Percentiles rank a stretch among this genome's conserved stretches.
Conservation (phyloP, 2,113 vertebrate species). For the Rhinoderma darwinii region DNA sequence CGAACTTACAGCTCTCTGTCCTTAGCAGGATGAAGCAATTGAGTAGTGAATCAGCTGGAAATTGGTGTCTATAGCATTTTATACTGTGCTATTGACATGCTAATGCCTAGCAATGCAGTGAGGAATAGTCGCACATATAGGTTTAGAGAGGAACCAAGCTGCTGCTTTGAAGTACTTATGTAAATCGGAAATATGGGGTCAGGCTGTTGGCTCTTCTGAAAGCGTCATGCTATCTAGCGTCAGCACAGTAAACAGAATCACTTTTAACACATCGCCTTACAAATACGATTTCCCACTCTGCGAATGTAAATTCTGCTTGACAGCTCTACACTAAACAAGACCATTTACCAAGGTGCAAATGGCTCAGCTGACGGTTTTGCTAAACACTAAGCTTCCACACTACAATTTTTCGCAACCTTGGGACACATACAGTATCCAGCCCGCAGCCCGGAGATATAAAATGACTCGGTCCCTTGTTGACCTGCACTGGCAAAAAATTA, state of each 20-base stretch:
- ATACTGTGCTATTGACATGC: background rate
- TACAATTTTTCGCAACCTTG: background rate
- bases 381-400: slow-evolving; percentile 20
- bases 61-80: background rate
- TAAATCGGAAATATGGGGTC: slow-evolving; percentile 63
- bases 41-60: background rate
- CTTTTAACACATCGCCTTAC: slow-evolving; percentile 64
- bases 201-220: slow-evolving; percentile 56
- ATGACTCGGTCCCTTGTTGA: slow-evolving; percentile 24
- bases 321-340: slow-evolving; percentile 65
- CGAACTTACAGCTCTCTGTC: background rate
- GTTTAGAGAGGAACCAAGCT: slow-evolving; percentile 11
- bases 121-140: background rate
- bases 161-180: slow-evolving; percentile 54
- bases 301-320: slow-evolving; percentile 67
- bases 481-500: slow-evolving; percentile 26
- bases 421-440: slow-evolving; percentile 15
- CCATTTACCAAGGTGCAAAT: slow-evolving; percentile 68
- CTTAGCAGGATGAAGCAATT: background rate
- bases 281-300: slow-evolving; percentile 60
- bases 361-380: slow-evolving; percentile 43
- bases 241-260: slow-evolving; percentile 58
- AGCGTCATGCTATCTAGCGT: slow-evolving; percentile 60
- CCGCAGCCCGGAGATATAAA: background rate
- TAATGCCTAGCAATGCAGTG: background rate